Conservation (phyloP, 2,113 vertebrate species). For the Syngnathoides biaculeatus region DNA sequence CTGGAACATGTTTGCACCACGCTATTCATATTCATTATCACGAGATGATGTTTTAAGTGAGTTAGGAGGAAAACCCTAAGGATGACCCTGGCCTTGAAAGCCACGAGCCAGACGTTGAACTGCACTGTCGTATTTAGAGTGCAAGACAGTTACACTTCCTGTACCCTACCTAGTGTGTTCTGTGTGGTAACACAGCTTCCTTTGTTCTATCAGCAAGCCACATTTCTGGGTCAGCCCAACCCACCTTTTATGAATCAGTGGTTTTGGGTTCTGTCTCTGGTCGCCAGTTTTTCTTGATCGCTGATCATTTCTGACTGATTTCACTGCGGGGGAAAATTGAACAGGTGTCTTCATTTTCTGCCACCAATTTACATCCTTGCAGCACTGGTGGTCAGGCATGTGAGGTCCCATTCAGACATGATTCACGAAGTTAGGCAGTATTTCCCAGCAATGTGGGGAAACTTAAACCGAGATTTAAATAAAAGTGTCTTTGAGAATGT, state of each 20-base stretch:
- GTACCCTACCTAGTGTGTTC: too few relatives aligned
- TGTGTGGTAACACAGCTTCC: too few relatives aligned
- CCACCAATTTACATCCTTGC: conserved; percentile 9
- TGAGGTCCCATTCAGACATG: conserved; percentile 54
- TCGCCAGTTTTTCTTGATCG: neutral
- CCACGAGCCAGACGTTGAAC: too few relatives aligned
- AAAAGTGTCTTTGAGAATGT: neutral
- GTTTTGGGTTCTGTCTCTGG: neutral
- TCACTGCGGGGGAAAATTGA: neutral
- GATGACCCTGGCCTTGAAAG: too few relatives aligned
- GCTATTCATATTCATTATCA: too few relatives aligned
- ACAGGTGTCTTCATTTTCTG: neutral
- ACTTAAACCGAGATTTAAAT: conserved; percentile 5
- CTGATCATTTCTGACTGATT: neutral
- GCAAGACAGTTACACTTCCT: too few relatives aligned
- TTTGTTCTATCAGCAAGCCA: neutral
- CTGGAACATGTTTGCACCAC: too few relatives aligned
- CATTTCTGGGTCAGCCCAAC: neutral
- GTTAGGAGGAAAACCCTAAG: too few relatives aligned
- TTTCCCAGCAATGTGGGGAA: conserved; percentile 7
- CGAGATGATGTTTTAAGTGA: too few relatives aligned
- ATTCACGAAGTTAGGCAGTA: conserved; percentile 45
- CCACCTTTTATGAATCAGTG: neutral
- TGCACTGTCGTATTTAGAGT: too few relatives aligned
- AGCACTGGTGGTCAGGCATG: conserved; percentile 46